Evolutionary conservation across 2,888 invertebrate species (phyloP).

Genomic region (Tenthredo distinguenda): DNA sequence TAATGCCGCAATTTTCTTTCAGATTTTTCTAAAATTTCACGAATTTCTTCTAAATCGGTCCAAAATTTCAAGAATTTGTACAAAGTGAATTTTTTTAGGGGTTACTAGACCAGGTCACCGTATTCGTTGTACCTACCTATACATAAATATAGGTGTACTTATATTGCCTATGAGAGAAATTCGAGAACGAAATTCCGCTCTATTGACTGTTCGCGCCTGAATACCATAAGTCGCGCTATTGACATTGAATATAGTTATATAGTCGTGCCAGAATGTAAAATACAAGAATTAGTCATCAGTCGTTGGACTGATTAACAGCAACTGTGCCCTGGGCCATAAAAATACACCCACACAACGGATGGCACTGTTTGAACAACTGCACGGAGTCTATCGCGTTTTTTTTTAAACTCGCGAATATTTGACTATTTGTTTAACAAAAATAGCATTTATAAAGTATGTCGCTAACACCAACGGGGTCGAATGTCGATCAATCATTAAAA

Average conservation of each 20-base stretch:
- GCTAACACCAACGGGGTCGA: not conserved
- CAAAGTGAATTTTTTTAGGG: too few species aligned
- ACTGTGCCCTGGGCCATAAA: not conserved
- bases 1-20: too few species aligned
- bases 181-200: constrained; percentile 31
- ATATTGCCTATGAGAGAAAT: not conserved
- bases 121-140: too few species aligned
- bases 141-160: not conserved
- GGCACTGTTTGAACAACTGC: constrained; percentile 15
- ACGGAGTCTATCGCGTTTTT: not conserved
- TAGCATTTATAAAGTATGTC: not conserved
- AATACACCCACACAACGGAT: constrained; percentile 25
- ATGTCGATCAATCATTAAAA: not conserved
- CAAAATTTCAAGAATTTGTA: not conserved
- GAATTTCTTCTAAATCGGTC: not conserved
- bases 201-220: not conserved
- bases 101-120: too few species aligned
- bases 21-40: not conserved
- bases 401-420: not conserved
- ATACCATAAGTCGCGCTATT: constrained; percentile 15
- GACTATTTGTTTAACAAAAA: not conserved
- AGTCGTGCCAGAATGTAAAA: constrained; percentile 44
- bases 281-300: constrained; percentile 22
- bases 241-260: constrained; percentile 36
- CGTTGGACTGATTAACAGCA: constrained; percentile 26